Base-by-base conservation (phyloP, 2,113 vertebrate genomes). In the Dolichallabes microphthalmus region DNA sequence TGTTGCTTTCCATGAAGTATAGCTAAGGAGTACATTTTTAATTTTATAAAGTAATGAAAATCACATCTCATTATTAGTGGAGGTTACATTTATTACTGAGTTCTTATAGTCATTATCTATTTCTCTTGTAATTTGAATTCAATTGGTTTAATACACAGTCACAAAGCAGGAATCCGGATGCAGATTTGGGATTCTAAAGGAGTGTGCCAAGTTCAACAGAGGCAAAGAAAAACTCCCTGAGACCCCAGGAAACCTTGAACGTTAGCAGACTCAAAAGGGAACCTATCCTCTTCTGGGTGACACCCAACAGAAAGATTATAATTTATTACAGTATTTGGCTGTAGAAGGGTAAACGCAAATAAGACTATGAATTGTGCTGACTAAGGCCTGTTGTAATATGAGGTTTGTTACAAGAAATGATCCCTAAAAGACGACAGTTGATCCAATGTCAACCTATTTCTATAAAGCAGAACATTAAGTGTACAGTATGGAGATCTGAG, bases 181-280 rank as follows among this genome's bases (percentile, higher is more conserved):
- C 32, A 22, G 9, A 32, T 77, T 32, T 57, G 11, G 11, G 22
- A 35, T 58, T 20, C 9, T 4, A 1, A 78, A 35, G 58, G 10
- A 35, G 19, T 10, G 35, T 22, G 52, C 74, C 50, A 77, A 30
- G n/a, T 55, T 77, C 74, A 55, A 77, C 52, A 77, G 74, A 30
- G 52, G 52, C 50, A 57, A 55, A 15, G 52, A 57, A 55, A 77
- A 32, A 30, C 12, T 74, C 45, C 71, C 45, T 50, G 71, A 74
- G 71, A 52, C 71, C 71, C 50, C 11, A 74, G 22, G 11, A 74
- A 74, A 74, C 39, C 69, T 74, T 52, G 71, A 74, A 22, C 25
- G 22, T 39, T 50, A 74, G 50, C 73, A 53, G 50, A 76, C 73
- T 76, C 73, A 27, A 53, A 75, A 76, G 50, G 25, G n/a, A 76